phyloP scores from a whole-genome alignment of 2,113 vertebrate species.

The Seriola quinqueradiata region DNA sequence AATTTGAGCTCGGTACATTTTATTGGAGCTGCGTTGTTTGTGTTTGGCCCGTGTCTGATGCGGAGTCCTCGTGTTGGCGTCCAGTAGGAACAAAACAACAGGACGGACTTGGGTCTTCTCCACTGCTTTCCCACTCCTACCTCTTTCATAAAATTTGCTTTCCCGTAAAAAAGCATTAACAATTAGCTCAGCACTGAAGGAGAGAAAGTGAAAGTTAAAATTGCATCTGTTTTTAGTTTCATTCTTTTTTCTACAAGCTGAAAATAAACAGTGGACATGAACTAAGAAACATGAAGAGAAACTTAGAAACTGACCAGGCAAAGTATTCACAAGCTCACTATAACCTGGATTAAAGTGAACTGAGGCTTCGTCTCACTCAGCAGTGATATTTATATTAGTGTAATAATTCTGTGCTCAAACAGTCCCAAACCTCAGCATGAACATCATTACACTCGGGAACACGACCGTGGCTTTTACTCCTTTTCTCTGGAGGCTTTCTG shows the following conservation, averaged over 20 bases:
- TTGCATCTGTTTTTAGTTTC: constrained; percentile 32
- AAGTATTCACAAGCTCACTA: neutral
- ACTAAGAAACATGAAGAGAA: neutral
- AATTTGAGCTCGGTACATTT: neutral
- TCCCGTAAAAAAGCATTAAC: constrained; percentile 48
- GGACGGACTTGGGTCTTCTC: constrained; percentile 20
- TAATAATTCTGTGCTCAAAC: too few relatives aligned
- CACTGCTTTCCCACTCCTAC: constrained; percentile 61
- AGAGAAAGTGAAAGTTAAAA: constrained; percentile 43
- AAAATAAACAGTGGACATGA: neutral
- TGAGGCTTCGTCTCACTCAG: neutral
- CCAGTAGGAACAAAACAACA: constrained; percentile 60
- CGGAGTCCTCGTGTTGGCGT: constrained; percentile 25
- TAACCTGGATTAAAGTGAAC: neutral
- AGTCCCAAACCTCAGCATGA: neutral
- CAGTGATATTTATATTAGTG: neutral
- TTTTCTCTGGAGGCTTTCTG: neutral
- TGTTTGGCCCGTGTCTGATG: constrained; percentile 22
- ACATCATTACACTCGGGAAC: neutral
- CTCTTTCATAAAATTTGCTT: constrained; percentile 24
- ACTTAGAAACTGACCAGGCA: too few relatives aligned
- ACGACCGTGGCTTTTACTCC: neutral
- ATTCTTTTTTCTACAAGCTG: neutral
- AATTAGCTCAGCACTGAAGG: neutral
- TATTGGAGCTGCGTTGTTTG: constrained; percentile 6